phyloP scores from a whole-genome alignment of 1,140 invertebrate genomes.

The Drosophila parabipectinata region DNA sequence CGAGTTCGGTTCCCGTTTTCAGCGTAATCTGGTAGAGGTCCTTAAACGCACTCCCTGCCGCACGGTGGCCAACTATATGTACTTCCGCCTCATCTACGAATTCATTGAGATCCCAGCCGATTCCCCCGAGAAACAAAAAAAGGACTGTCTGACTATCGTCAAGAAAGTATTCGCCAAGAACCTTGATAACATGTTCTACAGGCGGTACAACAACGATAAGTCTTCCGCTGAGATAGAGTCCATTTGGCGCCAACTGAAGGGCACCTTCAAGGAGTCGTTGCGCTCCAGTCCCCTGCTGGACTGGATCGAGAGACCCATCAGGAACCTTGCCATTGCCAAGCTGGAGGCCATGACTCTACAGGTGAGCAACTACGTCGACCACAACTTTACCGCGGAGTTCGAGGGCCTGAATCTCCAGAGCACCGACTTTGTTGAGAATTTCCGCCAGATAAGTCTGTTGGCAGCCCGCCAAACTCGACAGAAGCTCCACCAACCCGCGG shows the following conservation, averaged over 20 bases:
- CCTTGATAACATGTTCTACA: constrained; percentile 74
- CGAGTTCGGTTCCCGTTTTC: constrained; percentile 50
- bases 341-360: constrained; percentile 61
- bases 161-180: constrained; percentile 65
- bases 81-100: constrained; percentile 48
- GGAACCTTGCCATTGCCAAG: constrained; percentile 58
- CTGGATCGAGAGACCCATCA: constrained; percentile 48
- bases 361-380: constrained; percentile 58
- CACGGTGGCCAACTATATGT: constrained; percentile 69
- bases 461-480: constrained; percentile 16
- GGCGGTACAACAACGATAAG: constrained; percentile 47
- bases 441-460: constrained; percentile 16
- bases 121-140: constrained; percentile 4
- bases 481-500: constrained; percentile 44
- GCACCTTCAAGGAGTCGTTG: constrained; percentile 51
- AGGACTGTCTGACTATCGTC: constrained; percentile 44
- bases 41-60: constrained; percentile 40
- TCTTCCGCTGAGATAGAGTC: constrained; percentile 55
- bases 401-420: constrained; percentile 36
- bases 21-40: constrained; percentile 53
- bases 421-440: constrained; percentile 46
- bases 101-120: constrained; percentile 32
- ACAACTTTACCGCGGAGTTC: constrained; percentile 65
- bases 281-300: constrained; percentile 25
- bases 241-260: constrained; percentile 65